Evolutionary conservation across 2,888 invertebrate genomes (phyloP).

Genomic region (Agrotis segetum): DNA sequence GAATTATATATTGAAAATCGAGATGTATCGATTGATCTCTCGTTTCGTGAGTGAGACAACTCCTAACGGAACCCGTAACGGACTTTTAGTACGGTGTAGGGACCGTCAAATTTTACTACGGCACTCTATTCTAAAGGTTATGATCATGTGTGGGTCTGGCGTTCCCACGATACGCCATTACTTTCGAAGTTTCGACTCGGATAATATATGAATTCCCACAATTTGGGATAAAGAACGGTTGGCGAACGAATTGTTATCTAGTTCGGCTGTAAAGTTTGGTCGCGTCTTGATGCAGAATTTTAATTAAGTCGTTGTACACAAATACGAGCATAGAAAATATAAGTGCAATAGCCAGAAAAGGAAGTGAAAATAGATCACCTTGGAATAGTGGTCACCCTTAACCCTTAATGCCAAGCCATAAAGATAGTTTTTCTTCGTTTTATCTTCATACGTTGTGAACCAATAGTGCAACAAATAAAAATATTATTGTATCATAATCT

Average conservation of each 20-base stretch:
- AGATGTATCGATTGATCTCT: constrained; percentile 42
- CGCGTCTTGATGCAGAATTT: not conserved
- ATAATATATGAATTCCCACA: constrained; percentile 26
- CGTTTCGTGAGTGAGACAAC: constrained; percentile 31
- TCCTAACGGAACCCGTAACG: constrained; percentile 28
- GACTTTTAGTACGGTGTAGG: constrained; percentile 37
- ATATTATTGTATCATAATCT: constrained; percentile 41
- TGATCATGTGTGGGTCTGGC: constrained; percentile 32
- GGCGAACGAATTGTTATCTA: constrained; percentile 5
- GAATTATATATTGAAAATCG: constrained; percentile 10
- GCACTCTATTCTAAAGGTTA: constrained; percentile 40
- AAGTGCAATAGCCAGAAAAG: too few relatives aligned
- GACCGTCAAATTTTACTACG: constrained; percentile 49
- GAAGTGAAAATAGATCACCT: constrained; percentile 19
- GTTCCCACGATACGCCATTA: constrained; percentile 46
- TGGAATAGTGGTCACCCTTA: constrained; percentile 11
- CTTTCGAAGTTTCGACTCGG: constrained; percentile 28
- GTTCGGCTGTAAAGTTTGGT: not conserved
- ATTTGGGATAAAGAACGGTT: not conserved
- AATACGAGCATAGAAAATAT: not conserved
- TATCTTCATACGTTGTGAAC: constrained; percentile 45
- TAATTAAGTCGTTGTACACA: not conserved
- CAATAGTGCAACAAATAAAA: constrained; percentile 54
- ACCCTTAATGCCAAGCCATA: constrained; percentile 25
- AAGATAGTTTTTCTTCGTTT: constrained; percentile 51